Base-by-base conservation (phyloP, 2,797 vertebrate genomes). In the Margarornis squamiger region DNA sequence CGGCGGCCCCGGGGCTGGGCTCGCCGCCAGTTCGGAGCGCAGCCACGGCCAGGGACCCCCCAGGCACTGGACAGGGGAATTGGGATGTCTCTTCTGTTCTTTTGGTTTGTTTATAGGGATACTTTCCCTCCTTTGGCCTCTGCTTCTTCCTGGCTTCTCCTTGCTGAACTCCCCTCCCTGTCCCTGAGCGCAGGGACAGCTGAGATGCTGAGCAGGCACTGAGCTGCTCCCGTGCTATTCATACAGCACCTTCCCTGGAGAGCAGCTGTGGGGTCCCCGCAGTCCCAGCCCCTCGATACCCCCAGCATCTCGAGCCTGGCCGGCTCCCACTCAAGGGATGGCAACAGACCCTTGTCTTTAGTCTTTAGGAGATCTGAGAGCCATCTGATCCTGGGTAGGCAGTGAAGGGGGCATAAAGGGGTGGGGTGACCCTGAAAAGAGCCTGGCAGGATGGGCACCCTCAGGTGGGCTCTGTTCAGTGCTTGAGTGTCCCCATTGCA, bases 381-480 rank as follows among this genome's bases (percentile, higher is more conserved):
- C 51, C 5, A 14, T 20, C 32, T 8, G 4, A 24, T 30, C 12
- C 23, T 6, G 2, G 9, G 16, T 26, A 49, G 14, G 26, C 43
- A 36, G 24, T 17, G 13, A 73, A 77, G 46, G 48, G 16, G 12
- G 4, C 3, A 6, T n/a, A 39, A 74, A 75, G n/a, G 18, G 27
- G 24, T 57, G 43, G n/a, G 24, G 18, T 26, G 63, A 54, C 12
- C 10, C 36, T 10, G 48, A 45, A 46, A 54, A 65, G 32, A 71
- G 34, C 39, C 48, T 52, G 39, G 23, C 4, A 9, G 59, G 34
- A 67, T 0, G 3, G 34, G 12, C 32, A 52, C 17, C 2, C 38
- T 2, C 1, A 5, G 0, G 1, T 58, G 54, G n/a, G 34, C 38
- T 91, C 34, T 34, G 15, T 39, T 61, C 3, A 0, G 27, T 55